Conservation (phyloP, 2,888 invertebrate species). For the Stenichneumon culpator region DNA sequence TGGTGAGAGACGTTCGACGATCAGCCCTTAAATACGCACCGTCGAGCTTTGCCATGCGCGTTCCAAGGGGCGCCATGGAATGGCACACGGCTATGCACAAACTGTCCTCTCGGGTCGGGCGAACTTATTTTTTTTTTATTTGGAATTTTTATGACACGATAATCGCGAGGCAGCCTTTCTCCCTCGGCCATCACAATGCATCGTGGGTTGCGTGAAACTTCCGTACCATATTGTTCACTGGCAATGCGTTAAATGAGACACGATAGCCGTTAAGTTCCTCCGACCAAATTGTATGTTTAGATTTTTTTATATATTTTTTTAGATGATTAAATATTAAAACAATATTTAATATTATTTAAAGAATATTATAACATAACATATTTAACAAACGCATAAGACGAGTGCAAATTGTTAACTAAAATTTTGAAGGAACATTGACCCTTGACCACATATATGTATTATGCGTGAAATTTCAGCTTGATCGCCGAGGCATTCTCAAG, state of each 20-base stretch:
- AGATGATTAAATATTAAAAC: too few species aligned
- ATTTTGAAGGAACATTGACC: too few species aligned
- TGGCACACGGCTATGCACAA: constrained; percentile 60
- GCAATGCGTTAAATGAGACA: neutral
- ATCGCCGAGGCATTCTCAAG: too few species aligned
- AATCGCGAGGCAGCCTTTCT: constrained; percentile 37
- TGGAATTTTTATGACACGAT: constrained; percentile 72
- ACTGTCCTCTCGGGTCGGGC: constrained; percentile 64
- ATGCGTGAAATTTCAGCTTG: too few species aligned
- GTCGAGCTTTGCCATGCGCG: constrained; percentile 80
- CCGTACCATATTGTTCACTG: constrained; percentile 4
- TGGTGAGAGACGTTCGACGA: constrained; percentile 78
- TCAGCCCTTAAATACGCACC: constrained; percentile 83
- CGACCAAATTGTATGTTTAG: neutral
- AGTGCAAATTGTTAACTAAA: too few species aligned
- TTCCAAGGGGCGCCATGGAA: constrained; percentile 75
- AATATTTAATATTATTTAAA: too few species aligned
- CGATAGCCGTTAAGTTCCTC: neutral
- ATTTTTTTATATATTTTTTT: too few species aligned
- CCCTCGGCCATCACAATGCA: neutral
- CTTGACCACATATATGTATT: too few species aligned
- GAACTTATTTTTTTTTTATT: constrained; percentile 73
- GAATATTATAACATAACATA: too few species aligned
- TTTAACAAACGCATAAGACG: too few species aligned
- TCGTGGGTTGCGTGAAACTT: constrained; percentile 23